phyloP scores from a whole-genome alignment of 2,888 invertebrate species.

The Cephus pulcher region DNA sequence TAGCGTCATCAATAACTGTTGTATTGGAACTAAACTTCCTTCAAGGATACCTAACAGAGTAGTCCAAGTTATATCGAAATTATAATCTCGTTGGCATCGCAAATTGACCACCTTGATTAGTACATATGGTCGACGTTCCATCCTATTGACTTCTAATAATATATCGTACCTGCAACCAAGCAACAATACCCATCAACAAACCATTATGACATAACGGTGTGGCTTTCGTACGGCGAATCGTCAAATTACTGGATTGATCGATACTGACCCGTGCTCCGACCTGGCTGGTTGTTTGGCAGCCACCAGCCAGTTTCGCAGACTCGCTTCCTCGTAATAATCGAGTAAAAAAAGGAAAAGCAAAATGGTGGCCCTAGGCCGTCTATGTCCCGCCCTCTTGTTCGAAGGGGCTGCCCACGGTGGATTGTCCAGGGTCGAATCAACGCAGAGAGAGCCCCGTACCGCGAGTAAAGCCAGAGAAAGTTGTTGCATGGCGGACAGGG shows the following conservation, averaged over 20 bases:
- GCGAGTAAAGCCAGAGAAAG: no score
- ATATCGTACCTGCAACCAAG: slow-evolving; percentile 20
- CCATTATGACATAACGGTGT: slow-evolving; percentile 43
- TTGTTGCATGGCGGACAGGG: no score
- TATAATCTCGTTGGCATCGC: no score
- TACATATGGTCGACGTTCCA: no score
- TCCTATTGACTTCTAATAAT: no score
- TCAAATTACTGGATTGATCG: slow-evolving; percentile 48
- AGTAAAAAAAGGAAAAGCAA: slow-evolving; percentile 35
- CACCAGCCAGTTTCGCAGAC: slow-evolving; percentile 25
- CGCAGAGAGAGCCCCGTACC: neutral
- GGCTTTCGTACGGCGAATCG: slow-evolving; percentile 36
- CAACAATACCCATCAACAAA: slow-evolving; percentile 47
- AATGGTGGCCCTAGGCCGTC: slow-evolving; percentile 34
- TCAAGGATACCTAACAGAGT: no score
- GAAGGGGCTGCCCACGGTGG: neutral
- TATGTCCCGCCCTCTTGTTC: slow-evolving; percentile 19
- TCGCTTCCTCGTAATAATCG: slow-evolving; percentile 24
- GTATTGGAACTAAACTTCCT: no score
- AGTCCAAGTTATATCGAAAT: no score
- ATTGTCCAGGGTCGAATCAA: slow-evolving; percentile 9
- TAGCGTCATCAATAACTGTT: no score
- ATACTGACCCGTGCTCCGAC: slow-evolving; percentile 29
- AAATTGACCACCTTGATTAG: no score
- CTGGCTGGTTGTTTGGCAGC: slow-evolving; percentile 14